Evolutionary conservation across 2,113 vertebrate genomes (phyloP).

Genomic region (Passer domesticus): DNA sequence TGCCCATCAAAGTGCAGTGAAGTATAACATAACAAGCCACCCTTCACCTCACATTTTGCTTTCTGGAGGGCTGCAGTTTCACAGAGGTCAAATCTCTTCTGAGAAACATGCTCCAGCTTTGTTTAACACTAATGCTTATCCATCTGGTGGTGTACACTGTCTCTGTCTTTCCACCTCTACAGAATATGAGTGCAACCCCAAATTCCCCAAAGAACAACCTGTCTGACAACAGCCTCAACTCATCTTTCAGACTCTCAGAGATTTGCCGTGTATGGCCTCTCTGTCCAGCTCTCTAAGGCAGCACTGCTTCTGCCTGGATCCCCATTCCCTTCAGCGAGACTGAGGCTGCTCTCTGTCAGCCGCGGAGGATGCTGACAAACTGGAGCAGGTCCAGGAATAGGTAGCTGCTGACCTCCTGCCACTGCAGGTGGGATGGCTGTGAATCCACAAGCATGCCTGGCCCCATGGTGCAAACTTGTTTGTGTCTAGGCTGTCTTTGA

Average conservation of each 20-base stretch:
- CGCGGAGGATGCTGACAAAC: background rate
- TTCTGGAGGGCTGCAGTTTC: background rate
- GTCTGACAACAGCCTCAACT: background rate
- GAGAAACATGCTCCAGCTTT: background rate
- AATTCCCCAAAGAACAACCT: background rate
- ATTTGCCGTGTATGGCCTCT: background rate
- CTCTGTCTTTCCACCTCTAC: background rate
- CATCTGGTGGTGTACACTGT: background rate
- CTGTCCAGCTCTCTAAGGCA: background rate
- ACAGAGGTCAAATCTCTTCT: background rate
- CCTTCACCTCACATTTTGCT: background rate
- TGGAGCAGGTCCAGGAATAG: background rate
- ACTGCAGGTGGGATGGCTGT: background rate
- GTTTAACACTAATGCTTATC: background rate
- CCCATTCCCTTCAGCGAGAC: rapidly evolving
- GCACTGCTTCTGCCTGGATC: background rate
- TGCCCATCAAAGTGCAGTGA: background rate
- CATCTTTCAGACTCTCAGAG: background rate
- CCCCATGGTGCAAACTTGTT: background rate
- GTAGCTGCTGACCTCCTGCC: background rate
- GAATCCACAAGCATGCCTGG: background rate
- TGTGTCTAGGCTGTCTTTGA: background rate
- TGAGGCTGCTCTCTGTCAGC: background rate
- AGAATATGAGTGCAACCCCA: background rate
- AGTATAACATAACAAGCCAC: background rate